These are phyloP conservation scores for Chromobotia macracanthus DNA, from an alignment of 2,797 vertebrate genomes.

Conservation along the genomic window DNA sequence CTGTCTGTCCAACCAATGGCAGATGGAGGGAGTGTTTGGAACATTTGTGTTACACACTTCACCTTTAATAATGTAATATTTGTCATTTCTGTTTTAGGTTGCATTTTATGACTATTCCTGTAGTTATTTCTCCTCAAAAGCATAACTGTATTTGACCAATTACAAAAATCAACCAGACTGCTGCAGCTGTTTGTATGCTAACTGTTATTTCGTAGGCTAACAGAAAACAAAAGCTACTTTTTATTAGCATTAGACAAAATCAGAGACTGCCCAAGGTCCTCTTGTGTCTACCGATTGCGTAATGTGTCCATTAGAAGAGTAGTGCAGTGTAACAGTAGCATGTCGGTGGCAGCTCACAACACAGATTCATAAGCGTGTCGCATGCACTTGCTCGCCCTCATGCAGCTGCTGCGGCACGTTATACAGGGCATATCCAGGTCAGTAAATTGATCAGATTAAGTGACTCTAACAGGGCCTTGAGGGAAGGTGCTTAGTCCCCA, in stretches of 20 bases:
- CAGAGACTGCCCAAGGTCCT: constrained; percentile 29
- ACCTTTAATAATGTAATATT: too few relatives aligned
- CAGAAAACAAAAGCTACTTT: not conserved
- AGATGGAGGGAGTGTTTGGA: too few relatives aligned
- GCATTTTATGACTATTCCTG: too few relatives aligned
- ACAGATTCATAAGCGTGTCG: constrained; percentile 3
- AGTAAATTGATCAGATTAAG: constrained; percentile 64
- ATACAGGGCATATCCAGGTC: constrained; percentile 58
- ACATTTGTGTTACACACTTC: too few relatives aligned
- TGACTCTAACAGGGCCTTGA: constrained; percentile 56
- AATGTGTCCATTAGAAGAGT: constrained; percentile 44
- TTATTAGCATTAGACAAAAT: constrained; percentile 46
- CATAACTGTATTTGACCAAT: too few relatives aligned
- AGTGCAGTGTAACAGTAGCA: not conserved
- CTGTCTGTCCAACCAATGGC: too few relatives aligned
- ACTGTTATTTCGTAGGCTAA: too few relatives aligned
- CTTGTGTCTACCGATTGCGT: constrained; percentile 46
- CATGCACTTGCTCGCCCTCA: not conserved
- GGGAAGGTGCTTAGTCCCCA: constrained; percentile 28
- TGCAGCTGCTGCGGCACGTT: not conserved
- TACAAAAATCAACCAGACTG: too few relatives aligned
- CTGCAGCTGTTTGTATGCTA: not conserved
- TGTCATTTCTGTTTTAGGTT: too few relatives aligned
- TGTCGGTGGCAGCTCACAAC: not conserved
- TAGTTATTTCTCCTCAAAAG: too few relatives aligned